Conservation (phyloP, 1,140 invertebrate genomes). For the Drosophila saltans region DNA sequence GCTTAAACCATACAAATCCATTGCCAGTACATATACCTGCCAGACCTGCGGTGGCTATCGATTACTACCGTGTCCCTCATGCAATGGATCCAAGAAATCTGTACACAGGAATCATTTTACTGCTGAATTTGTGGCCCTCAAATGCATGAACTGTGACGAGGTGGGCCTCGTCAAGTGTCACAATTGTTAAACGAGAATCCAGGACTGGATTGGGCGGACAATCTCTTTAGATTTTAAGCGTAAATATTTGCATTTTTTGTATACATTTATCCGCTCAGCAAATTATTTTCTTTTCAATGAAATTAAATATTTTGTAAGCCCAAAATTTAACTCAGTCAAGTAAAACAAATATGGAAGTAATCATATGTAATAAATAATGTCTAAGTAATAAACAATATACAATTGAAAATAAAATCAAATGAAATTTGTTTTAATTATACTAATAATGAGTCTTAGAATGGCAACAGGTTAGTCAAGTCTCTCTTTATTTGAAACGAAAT, state of each 20-base stretch:
- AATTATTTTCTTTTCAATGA: conserved; percentile 11
- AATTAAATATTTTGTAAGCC: conserved; percentile 31
- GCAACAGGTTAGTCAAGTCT: too few relatives aligned
- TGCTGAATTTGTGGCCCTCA: conserved; percentile 95
- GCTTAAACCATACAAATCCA: conserved; percentile 94
- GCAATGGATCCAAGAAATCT: conserved; percentile 98
- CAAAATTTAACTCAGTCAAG: conserved; percentile 47
- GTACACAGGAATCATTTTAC: conserved; percentile 97
- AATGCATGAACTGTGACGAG: conserved; percentile 98
- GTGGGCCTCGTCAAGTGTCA: conserved; percentile 95
- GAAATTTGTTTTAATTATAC: too few relatives aligned
- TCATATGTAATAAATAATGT: conserved; percentile 38
- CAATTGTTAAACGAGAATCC: conserved; percentile 85
- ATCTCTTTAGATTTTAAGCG: conserved; percentile 15
- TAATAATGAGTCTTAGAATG: too few relatives aligned
- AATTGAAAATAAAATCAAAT: background rate
- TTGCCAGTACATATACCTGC: conserved; percentile 91
- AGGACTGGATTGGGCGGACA: conserved; percentile 2
- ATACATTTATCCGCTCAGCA: conserved; percentile 1
- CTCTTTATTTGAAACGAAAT: too few relatives aligned
- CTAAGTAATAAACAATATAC: conserved; percentile 65
- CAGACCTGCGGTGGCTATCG: conserved; percentile 95
- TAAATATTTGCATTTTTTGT: conserved; percentile 17
- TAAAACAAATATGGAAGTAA: conserved; percentile 2
- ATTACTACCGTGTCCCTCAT: conserved; percentile 93